Evolutionary conservation across 2,797 vertebrate genomes (phyloP).

Genomic region (Pampus argenteus): DNA sequence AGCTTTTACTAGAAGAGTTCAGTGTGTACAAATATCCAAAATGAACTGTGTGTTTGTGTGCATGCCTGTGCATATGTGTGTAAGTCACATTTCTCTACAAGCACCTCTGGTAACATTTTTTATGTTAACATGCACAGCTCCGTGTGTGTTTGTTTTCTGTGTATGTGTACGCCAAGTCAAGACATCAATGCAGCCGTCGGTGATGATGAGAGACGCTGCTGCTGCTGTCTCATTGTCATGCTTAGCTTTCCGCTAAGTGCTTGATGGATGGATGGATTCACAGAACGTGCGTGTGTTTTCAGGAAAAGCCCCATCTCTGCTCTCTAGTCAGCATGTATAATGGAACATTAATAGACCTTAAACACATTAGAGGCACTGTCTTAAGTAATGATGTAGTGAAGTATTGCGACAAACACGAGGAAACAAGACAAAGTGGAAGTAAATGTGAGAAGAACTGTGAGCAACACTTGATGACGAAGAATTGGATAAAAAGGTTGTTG

Average conservation of each 20-base stretch:
- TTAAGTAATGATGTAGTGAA: constrained; percentile 43
- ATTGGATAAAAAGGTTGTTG: neutral
- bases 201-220: constrained; percentile 42
- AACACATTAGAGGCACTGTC: constrained; percentile 55
- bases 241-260: constrained; percentile 63
- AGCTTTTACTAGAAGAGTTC: constrained; percentile 8
- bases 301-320: constrained; percentile 41
- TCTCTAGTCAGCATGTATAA: constrained; percentile 61
- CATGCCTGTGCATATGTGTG: neutral
- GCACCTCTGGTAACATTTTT: constrained; percentile 3
- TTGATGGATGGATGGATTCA: constrained; percentile 70
- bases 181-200: constrained; percentile 52
- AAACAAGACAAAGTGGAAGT: neutral
- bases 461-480: too few species aligned
- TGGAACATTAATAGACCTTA: constrained; percentile 63
- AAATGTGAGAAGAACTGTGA: neutral
- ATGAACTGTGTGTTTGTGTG: neutral
- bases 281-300: constrained; percentile 55
- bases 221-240: constrained; percentile 49
- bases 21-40: neutral
- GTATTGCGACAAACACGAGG: neutral
- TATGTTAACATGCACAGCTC: constrained; percentile 19
- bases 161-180: neutral
- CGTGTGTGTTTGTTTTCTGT: neutral
- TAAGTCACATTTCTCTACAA: neutral